Percentiles rank a stretch among this genome's conserved stretches.
phyloP scores from a whole-genome alignment of 2,797 vertebrate genomes.

The Lacerta viridis region DNA sequence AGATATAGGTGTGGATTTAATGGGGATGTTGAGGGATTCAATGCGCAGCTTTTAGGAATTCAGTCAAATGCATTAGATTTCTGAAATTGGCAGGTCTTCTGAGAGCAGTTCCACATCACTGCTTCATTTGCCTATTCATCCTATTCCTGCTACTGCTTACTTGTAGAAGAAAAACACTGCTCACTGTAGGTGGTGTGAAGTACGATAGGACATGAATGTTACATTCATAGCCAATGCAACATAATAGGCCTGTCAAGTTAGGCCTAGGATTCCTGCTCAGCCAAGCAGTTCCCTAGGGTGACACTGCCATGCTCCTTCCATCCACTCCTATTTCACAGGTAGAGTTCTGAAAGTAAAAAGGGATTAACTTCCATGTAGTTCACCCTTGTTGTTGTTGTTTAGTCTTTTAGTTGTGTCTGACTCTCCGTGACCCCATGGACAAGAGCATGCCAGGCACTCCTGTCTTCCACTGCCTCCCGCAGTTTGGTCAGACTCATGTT shows the following conservation, averaged over 20 bases:
- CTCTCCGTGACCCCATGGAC: too few species aligned
- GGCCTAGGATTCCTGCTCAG: neutral
- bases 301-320: neutral
- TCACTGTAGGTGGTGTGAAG: neutral
- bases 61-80: too few species aligned
- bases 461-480: too few species aligned
- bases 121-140: neutral
- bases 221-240: neutral
- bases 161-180: neutral
- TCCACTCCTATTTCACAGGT: neutral
- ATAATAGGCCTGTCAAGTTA: neutral
- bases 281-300: neutral
- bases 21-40: too few species aligned
- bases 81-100: neutral
- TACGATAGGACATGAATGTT: neutral
- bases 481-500: too few species aligned
- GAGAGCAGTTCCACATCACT: neutral
- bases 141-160: neutral
- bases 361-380: neutral
- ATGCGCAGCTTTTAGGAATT: too few species aligned
- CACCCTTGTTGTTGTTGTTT: neutral
- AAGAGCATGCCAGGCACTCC: too few species aligned
- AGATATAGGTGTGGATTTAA: too few species aligned
- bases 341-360: neutral
- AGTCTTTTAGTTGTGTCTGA: too few species aligned